Base-by-base conservation (phyloP, 64 coral and sea anemone genomes). In the Dendrophyllia cribrosa region DNA sequence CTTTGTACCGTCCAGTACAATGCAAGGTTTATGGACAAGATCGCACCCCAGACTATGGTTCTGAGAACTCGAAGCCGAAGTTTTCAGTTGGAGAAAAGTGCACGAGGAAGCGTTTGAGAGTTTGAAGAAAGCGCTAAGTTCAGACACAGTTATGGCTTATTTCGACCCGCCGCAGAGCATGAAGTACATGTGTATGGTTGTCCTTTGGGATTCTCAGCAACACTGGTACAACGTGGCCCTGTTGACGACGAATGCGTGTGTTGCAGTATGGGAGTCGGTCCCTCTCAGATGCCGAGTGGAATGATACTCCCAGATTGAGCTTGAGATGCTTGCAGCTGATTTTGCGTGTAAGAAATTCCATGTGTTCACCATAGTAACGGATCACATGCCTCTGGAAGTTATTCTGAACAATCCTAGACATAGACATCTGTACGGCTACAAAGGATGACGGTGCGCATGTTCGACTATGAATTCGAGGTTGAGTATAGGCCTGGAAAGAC, bases 331-430 rank as follows among this genome's bases (percentile, higher is more conserved):
- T 0, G 68, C 66, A 5, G 85, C 62, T 10, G 58, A 77, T 46
- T 88, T 88, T 19, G 72, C 23, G 10, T 63, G 86, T 9, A 88
- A 56, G 86, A 88, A 88, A 60, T 88, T 88, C 58, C 86, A 88
- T 60, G n/a, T 88, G 6, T 73, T 88, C 58, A 88, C 43, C 51
- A 88, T 74, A 23, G 48, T 56, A 67, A 74, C 85, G 1, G 85
- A 88, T 56, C 85, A 58, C 48, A 88, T 74, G 11, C 85, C 85
- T 1, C 53, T 74, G 5, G 85, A 74, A 58, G 66, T 51, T 20
- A 56, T 88, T 2, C 17, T 88, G 3, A 88, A 88, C 66, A 88
- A 88, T 20, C 85, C 85, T 19, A 44, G 66, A 6, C 69, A 88
- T 70, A 46, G 52, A 72, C 69, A 24, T 88, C 85, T 6, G 55